Conservation (phyloP, 2,797 vertebrate species). For the Melanotaenia pygmaea region DNA sequence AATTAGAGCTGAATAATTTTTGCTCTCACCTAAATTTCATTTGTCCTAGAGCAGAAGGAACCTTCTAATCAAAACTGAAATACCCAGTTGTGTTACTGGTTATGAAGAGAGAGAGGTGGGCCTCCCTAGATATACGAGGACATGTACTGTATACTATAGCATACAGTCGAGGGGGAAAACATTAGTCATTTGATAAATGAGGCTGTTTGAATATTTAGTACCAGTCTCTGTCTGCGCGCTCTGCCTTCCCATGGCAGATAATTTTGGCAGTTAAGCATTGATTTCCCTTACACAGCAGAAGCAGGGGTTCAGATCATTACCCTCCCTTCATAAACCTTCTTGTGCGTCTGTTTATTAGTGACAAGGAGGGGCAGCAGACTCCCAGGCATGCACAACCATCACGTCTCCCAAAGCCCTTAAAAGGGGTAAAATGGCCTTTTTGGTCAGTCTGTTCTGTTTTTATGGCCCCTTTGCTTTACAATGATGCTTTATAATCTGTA, state of each 20-base stretch:
- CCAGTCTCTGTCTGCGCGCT: conserved; percentile 63
- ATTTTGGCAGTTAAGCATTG: conserved; percentile 81
- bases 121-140: conserved; percentile 43
- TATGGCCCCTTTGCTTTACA: conserved; percentile 49
- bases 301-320: conserved; percentile 78
- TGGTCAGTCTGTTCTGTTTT: conserved; percentile 48
- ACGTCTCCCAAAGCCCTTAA: conserved; percentile 45
- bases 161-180: conserved; percentile 51
- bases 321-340: conserved; percentile 79
- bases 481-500: conserved; percentile 52
- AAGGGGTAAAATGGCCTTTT: conserved; percentile 57
- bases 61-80: conserved; percentile 39
- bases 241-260: conserved; percentile 73
- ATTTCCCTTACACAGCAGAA: conserved; percentile 82
- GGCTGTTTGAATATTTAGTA: conserved; percentile 78
- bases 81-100: conserved; percentile 41
- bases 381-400: conserved; percentile 53
- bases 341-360: conserved; percentile 78
- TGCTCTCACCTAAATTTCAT: conserved; percentile 23
- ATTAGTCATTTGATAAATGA: conserved; percentile 79
- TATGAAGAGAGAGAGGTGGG: conserved; percentile 54
- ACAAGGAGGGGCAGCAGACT: conserved; percentile 66
- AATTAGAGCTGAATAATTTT: conserved; percentile 37
- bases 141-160: conserved; percentile 45
- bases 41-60: conserved; percentile 20